Base-by-base conservation (phyloP, 92 coral and sea anemone species). In the Zoanthus sociatus region DNA sequence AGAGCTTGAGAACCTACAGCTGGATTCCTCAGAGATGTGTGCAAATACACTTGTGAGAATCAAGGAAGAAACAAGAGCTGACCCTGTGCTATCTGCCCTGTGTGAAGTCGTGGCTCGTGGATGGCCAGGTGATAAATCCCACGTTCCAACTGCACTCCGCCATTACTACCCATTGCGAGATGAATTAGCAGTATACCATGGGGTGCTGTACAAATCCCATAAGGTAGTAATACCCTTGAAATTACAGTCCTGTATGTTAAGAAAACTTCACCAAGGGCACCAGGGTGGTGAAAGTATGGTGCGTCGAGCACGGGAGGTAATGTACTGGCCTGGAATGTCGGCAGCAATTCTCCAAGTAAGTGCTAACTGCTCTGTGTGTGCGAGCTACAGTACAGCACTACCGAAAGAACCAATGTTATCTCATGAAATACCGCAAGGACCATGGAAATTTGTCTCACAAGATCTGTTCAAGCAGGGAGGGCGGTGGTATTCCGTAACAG, bases 371-470 rank as follows among this genome's bases (percentile, higher is more conserved):
- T 13, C 60, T 51, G 10, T 33, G 11, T 74, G 78, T 74, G 50
- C 48, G 20, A 74, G 78, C 21, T 74, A 20, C 56, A 74, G 50
- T 44, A 21, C 78, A 66, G 78, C 78, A 46, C 86, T 77, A 44
- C 83, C 56, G 44, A 83, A 84, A 26, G 90, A 87, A 37, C 86
- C 90, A 48, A 76, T 87, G 13, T 31, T 77, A 78, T 37, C 78
- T 66, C 78, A 87, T 78, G 86, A 87, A 67, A 50, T 88, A 42
- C 87, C 87, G 21, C 72, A 56, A 72, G 79, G 86, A 87, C 90
- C 90, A 71, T 88, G 87, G 90, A 55, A 71, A 7, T 14, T 81
- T 21, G 82, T 81, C 16, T 86, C 73, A 18, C 42, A 30, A 0
- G 82, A 88, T 76, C 60, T 88, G 47, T 88, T 88, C 70, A 50